Evolutionary conservation across 2,888 invertebrate species (phyloP).

Genomic region (Agriopis aurantiaria): DNA sequence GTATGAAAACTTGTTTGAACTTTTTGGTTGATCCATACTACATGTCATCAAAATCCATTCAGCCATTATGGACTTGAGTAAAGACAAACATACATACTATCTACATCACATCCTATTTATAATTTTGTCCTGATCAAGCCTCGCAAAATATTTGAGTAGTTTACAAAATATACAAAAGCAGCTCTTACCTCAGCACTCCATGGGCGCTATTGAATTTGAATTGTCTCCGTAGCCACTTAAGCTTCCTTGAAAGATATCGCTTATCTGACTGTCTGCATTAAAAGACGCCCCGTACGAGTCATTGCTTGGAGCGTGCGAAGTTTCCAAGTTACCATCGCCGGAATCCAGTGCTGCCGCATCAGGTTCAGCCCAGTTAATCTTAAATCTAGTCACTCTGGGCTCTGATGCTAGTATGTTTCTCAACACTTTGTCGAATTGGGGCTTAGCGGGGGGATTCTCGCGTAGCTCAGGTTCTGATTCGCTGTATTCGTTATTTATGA

Average conservation of each 20-base stretch:
- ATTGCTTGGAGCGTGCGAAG: slow-evolving; percentile 71
- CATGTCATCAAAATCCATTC: too few relatives aligned
- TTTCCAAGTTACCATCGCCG: slow-evolving; percentile 72
- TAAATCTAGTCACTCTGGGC: slow-evolving; percentile 97
- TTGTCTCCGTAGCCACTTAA: slow-evolving; percentile 86
- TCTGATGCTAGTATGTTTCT: slow-evolving; percentile 95
- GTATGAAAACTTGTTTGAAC: too few relatives aligned
- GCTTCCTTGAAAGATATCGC: slow-evolving; percentile 75
- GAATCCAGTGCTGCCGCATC: slow-evolving; percentile 75
- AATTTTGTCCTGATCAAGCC: too few relatives aligned
- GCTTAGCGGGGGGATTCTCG: slow-evolving; percentile 97
- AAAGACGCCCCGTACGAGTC: slow-evolving; percentile 77
- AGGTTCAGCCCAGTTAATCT: slow-evolving; percentile 98
- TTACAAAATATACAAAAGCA: background rate
- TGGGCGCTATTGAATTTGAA: slow-evolving; percentile 88
- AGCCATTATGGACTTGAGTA: too few relatives aligned
- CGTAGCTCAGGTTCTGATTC: slow-evolving; percentile 96
- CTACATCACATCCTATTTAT: too few relatives aligned
- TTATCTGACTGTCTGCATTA: slow-evolving; percentile 80
- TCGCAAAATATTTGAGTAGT: background rate
- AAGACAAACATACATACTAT: too few relatives aligned
- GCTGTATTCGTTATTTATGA: slow-evolving; percentile 98
- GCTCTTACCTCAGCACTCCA: slow-evolving; percentile 73
- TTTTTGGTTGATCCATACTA: too few relatives aligned
- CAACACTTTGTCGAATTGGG: slow-evolving; percentile 96